Evolutionary conservation across 2,113 vertebrate species (phyloP).

Genomic region (human (Homo sapiens)): DNA sequence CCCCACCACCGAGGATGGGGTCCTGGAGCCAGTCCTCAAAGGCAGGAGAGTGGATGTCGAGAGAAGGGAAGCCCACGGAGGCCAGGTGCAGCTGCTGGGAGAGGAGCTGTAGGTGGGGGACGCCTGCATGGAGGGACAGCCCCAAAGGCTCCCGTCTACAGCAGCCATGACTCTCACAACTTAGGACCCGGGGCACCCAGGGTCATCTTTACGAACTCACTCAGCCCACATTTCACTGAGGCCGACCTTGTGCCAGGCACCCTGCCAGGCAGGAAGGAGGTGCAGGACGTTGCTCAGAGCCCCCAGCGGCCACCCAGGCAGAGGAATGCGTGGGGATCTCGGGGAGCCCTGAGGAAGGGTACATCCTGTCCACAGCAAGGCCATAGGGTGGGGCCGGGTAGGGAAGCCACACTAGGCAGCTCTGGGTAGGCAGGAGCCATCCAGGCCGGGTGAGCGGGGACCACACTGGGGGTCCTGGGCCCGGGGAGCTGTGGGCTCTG

Average conservation of each 20-base stretch:
- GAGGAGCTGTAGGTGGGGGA: rapidly evolving
- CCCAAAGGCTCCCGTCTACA: background rate
- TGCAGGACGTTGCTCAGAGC: rapidly evolving
- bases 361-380: background rate
- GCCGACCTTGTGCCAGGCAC: rapidly evolving
- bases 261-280: background rate
- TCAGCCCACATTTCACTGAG: rapidly evolving
- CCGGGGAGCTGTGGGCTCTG: no score
- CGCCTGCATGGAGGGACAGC: rapidly evolving
- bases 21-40: no score
- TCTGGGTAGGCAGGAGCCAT: background rate
- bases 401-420: background rate
- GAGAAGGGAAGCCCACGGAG: background rate
- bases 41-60: background rate
- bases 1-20: no score
- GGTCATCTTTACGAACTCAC: no score
- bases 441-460: rapidly evolving
- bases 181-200: no score
- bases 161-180: rapidly evolving
- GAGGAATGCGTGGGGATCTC: rapidly evolving
- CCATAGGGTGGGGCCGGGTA: no score
- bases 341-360: background rate
- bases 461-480: no score
- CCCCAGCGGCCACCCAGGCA: rapidly evolving
- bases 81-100: background rate